Evolutionary conservation across 1,140 invertebrate genomes (phyloP), one percentile per base, ranked within the genome.

Genomic region (Zaprionus africanus): DNA sequence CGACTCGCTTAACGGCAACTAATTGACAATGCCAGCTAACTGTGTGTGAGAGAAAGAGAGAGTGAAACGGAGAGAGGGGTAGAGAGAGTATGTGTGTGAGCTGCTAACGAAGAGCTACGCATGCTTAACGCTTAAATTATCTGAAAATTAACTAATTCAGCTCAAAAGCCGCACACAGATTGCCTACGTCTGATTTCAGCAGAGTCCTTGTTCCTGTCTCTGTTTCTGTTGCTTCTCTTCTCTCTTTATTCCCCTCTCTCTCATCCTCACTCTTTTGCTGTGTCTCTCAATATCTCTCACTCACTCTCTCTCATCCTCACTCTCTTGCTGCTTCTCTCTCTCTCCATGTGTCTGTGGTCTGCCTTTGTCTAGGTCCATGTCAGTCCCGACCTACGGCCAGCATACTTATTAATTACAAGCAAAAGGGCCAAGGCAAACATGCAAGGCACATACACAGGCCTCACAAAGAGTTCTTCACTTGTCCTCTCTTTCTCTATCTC

Each of bases 91-190:
- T 19, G 43, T 73, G 51, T 53, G 57, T 63, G 26, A 17, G 26
- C 58, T 51, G 13, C 60, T 65, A 60, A 70, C 43, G 26, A 64
- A 36, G 19, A 46, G 56, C 59, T 76, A 61, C 60, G 60, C 76
- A 83, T 88, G 83, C 60, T 88, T 83, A 80, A 88, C 80, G 76
- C 81, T 84, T 76, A 82, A 83, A 84, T 87, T 88, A 87, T 87
- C 84, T 81, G 67, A 69, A 88, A 87, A 87, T 88, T 83, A 81
- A 84, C 81, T 78, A 83, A 83, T 81, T 82, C 78, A 56, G 41
- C 24, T 67, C 58, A 65, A 83, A 78, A 85, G 78, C 81, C 65
- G 64, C 67, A 86, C 46, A 38, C 79, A 83, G 64, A 80, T 61
- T 84, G 49, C 59, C 22, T 51, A 17, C 12, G 9, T 63, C 36